phyloP scores from a whole-genome alignment of 2,888 invertebrate species.

The Slavum lentiscoides region DNA sequence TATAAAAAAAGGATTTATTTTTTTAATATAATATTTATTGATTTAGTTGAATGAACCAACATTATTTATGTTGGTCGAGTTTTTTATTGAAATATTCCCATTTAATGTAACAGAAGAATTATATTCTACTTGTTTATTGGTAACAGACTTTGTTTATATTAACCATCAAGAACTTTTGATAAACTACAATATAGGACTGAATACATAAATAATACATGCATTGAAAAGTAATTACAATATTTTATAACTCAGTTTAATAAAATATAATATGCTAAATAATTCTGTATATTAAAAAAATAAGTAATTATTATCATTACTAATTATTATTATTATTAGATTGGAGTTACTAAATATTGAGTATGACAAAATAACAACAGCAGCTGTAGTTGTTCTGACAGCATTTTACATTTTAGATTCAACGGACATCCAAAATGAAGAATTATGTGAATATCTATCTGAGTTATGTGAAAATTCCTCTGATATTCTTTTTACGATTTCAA shows the following conservation, averaged over 20 bases:
- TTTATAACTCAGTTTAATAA: not conserved
- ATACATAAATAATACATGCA: constrained; percentile 6
- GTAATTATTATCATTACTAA: not conserved
- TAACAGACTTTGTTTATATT: constrained; percentile 44
- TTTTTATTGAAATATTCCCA: constrained; percentile 12
- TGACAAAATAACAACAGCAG: constrained; percentile 43
- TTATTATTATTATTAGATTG: constrained; percentile 6
- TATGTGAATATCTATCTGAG: constrained; percentile 18
- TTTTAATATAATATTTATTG: not conserved
- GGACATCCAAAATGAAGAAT: constrained; percentile 15
- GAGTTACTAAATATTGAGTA: constrained; percentile 17
- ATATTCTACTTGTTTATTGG: constrained; percentile 20
- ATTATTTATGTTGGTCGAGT: constrained; percentile 32
- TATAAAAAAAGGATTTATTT: not conserved
- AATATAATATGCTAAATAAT: not conserved
- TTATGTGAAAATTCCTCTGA: constrained; percentile 28
- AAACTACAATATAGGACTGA: not conserved
- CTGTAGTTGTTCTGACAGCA: constrained; percentile 24
- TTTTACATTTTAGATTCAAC: constrained; percentile 15
- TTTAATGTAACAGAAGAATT: not conserved
- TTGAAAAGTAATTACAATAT: constrained; percentile 25
- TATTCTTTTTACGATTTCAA: not conserved
- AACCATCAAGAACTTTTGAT: constrained; percentile 34
- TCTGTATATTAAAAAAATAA: not conserved
- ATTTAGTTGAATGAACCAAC: constrained; percentile 41